phyloP scores from a whole-genome alignment of 2,797 vertebrate species.

The Dromococcyx pavoninus region DNA sequence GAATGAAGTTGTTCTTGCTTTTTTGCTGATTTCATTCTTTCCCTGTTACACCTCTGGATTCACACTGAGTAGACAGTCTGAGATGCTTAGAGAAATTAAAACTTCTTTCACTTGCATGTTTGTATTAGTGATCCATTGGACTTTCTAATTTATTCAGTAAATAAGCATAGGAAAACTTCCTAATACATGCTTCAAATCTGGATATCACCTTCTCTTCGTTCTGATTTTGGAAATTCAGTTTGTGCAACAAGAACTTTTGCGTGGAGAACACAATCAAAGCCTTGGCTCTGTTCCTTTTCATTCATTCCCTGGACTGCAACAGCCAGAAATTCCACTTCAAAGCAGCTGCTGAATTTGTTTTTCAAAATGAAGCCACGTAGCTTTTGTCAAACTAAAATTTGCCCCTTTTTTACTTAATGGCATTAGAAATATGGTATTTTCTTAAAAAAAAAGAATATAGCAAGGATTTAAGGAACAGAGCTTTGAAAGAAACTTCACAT shows the following conservation, averaged over 20 bases:
- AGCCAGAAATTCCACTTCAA: conserved; percentile 1
- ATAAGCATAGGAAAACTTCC: not conserved
- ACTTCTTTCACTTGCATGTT: not conserved
- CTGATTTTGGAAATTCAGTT: not conserved
- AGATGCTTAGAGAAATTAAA: not conserved
- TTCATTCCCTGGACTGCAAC: not conserved
- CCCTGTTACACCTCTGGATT: not conserved
- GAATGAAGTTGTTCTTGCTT: not conserved
- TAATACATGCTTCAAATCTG: not conserved
- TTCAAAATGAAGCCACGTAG: not conserved
- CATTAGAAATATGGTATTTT: not conserved
- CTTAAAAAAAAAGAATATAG: not conserved
- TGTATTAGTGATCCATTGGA: not conserved
- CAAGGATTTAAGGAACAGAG: not conserved
- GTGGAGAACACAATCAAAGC: not conserved
- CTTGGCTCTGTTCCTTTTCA: not conserved
- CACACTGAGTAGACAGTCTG: not conserved
- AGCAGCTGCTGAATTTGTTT: not conserved
- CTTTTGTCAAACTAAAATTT: not conserved
- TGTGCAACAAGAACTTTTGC: not conserved
- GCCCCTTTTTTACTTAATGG: not conserved
- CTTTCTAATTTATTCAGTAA: not conserved
- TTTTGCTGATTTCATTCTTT: not conserved
- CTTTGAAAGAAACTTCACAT: not conserved
- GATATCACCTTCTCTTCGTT: not conserved